Conservation (phyloP, 53 echinoderm and acorn worm species). For the Hippasteria phrygiana region DNA sequence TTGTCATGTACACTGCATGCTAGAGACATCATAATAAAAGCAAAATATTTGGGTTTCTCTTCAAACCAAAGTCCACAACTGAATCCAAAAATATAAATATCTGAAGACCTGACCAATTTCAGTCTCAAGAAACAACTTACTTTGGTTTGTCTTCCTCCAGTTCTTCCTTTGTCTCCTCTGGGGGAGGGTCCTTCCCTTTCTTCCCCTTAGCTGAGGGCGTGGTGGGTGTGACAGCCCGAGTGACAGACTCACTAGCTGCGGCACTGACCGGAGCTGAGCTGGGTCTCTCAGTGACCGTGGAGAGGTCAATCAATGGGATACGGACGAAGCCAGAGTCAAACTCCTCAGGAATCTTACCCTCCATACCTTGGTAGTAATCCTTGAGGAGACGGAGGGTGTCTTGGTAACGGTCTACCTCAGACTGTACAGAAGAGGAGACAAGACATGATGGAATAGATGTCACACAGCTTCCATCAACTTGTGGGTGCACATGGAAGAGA, state of each 20-base stretch:
- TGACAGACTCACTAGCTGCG: slow-evolving; percentile 81
- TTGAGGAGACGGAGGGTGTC: slow-evolving; percentile 93
- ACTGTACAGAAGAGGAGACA: slow-evolving; percentile 52
- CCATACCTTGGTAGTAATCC: slow-evolving; percentile 99
- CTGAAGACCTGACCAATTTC: background rate
- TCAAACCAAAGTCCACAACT: no score
- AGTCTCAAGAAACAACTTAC: slow-evolving; percentile 43
- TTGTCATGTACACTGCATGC: no score
- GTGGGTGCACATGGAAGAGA: no score
- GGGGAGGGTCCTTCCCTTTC: slow-evolving; percentile 84
- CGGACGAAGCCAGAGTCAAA: slow-evolving; percentile 82
- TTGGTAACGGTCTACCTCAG: slow-evolving; percentile 97
- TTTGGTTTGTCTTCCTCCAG: slow-evolving; percentile 81
- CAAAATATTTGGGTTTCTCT: no score
- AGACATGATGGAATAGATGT: no score
- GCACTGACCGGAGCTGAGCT: slow-evolving; percentile 77
- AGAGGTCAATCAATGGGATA: slow-evolving; percentile 94
- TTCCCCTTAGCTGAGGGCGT: slow-evolving; percentile 90
- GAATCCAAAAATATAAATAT: no score
- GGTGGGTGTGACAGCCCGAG: slow-evolving; percentile 71
- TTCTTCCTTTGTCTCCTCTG: slow-evolving; percentile 69
- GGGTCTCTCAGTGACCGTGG: slow-evolving; percentile 77
- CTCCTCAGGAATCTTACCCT: slow-evolving; percentile 97
- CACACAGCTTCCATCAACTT: no score
- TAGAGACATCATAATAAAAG: no score